Conservation (phyloP, 2,888 invertebrate species). For the Adelognathus sp. region DNA sequence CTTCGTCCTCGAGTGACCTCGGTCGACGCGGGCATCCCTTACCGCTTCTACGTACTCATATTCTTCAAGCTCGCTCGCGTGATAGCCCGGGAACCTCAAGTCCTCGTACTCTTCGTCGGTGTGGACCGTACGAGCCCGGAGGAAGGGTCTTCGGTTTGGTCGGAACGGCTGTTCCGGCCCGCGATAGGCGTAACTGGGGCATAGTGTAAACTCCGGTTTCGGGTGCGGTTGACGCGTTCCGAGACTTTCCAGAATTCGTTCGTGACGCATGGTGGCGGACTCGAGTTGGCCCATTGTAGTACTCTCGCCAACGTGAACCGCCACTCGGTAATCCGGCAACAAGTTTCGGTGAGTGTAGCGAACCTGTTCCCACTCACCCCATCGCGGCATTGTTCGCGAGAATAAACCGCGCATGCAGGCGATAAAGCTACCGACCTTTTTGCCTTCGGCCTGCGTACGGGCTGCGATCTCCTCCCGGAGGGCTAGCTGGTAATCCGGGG, state of each 20-base stretch:
- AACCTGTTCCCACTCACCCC: background rate
- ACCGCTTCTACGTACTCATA: background rate
- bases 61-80: background rate
- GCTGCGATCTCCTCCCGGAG: slow-evolving; percentile 1
- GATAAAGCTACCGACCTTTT: background rate
- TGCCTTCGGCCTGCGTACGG: background rate
- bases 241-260: background rate
- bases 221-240: background rate
- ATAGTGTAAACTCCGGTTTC: slow-evolving; percentile 17
- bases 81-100: background rate
- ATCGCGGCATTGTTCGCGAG: slow-evolving; percentile 3
- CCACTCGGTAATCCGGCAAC: background rate
- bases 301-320: background rate
- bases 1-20: background rate
- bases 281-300: background rate
- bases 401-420: slow-evolving; percentile 18
- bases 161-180: background rate
- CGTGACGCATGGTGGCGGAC: background rate
- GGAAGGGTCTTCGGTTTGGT: background rate
- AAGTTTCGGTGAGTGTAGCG: slow-evolving; percentile 2
- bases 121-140: background rate
- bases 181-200: slow-evolving; percentile 14
- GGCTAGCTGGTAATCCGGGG: slow-evolving; percentile 26
- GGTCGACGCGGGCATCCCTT: background rate
- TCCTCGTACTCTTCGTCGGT: background rate